phyloP scores from a whole-genome alignment of 1,140 invertebrate genomes.

The Aphis craccivora region DNA sequence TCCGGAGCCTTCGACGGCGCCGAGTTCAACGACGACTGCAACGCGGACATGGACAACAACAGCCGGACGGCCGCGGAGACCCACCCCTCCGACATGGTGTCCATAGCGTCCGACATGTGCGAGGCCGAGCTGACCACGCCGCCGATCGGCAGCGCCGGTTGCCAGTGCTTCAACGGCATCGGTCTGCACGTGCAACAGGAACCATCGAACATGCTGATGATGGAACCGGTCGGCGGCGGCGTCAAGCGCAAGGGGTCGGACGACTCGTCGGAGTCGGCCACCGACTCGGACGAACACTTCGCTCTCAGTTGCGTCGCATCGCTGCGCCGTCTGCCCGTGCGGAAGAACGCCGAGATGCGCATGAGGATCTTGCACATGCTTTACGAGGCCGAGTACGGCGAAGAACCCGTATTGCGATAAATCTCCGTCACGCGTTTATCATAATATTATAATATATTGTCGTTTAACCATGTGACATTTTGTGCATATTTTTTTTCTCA shows the following conservation, averaged over 20 bases:
- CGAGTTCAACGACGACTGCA: conserved; percentile 46
- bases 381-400: conserved; percentile 53
- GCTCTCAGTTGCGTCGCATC: conserved; percentile 53
- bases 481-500: background rate
- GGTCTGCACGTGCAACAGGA: background rate
- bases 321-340: background rate
- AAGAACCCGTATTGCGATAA: background rate
- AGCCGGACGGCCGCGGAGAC: background rate
- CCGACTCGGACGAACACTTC: conserved; percentile 52
- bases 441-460: background rate
- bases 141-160: background rate
- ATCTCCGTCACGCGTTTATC: background rate
- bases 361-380: conserved; percentile 40
- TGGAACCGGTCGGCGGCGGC: background rate
- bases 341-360: conserved; percentile 51
- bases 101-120: conserved; percentile 52
- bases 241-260: conserved; percentile 28
- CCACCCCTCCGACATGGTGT: conserved; percentile 32
- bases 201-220: background rate
- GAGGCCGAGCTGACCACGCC: conserved; percentile 47
- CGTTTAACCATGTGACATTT: background rate
- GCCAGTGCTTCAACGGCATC: conserved; percentile 29
- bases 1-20: conserved; percentile 31
- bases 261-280: background rate
- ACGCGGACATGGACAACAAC: conserved; percentile 48